These are phyloP conservation scores for Pangasius djambal DNA, from an alignment of 2,797 vertebrate genomes.

Conservation along the genomic window DNA sequence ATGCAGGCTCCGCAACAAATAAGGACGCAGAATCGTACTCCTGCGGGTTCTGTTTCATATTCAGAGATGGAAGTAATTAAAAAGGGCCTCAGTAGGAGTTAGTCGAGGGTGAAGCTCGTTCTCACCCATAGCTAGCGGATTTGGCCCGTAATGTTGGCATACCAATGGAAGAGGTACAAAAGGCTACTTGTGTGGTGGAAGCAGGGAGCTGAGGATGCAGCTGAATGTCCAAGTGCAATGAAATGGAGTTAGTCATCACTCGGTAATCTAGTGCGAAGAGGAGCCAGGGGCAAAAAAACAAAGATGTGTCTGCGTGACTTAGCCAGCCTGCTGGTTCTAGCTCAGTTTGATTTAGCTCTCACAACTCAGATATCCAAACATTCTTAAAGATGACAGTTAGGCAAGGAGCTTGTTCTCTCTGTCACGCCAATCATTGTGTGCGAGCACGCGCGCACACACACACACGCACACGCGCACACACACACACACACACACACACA, in stretches of 20 bases:
- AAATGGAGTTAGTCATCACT: slow-evolving; percentile 64
- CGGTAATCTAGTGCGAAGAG: slow-evolving; percentile 65
- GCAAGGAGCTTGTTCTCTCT: slow-evolving; percentile 40
- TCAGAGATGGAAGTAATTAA: slow-evolving; percentile 41
- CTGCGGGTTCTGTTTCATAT: slow-evolving; percentile 32
- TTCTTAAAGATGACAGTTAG: slow-evolving; percentile 53
- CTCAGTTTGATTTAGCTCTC: slow-evolving; percentile 51
- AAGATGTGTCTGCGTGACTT: slow-evolving; percentile 57
- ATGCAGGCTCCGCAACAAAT: slow-evolving; percentile 61
- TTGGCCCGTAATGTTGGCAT: slow-evolving; percentile 55
- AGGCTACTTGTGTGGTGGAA: slow-evolving; percentile 56
- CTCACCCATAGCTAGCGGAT: slow-evolving; percentile 37
- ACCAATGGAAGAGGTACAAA: slow-evolving; percentile 58
- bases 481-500: not conserved
- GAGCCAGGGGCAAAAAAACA: slow-evolving; percentile 44
- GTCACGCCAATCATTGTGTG: not conserved
- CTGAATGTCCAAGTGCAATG: slow-evolving; percentile 60
- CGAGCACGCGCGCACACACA: no score
- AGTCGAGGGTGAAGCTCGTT: slow-evolving; percentile 31
- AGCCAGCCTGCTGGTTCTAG: slow-evolving; percentile 51
- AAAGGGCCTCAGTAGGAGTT: slow-evolving; percentile 2
- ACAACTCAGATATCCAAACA: slow-evolving; percentile 42
- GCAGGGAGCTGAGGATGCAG: slow-evolving; percentile 55
- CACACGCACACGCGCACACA: not conserved
- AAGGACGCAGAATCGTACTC: slow-evolving; percentile 34